Evolutionary conservation across 2,113 vertebrate species (phyloP), one percentile per base, ranked within the genome.

Genomic region (Lophura nycthemera): DNA sequence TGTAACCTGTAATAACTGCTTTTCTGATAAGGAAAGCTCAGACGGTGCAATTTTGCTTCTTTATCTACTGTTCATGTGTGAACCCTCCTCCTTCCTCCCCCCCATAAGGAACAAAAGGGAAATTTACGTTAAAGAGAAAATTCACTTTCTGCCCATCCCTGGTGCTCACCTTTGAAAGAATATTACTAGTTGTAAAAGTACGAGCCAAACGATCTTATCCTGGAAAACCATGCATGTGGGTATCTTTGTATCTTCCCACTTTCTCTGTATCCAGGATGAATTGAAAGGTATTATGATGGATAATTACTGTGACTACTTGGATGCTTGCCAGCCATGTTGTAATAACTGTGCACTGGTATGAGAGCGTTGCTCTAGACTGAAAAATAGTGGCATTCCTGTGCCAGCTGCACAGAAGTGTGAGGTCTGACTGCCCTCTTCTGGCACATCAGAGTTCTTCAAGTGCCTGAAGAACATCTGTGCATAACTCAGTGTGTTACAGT

Each of bases 351-450:
- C 34, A 15, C 56, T 54, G 83, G n/a, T 59, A 14, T 6, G 63
- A 43, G 59, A 77, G 29, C 32, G 11, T 17, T 45, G 50, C 45
- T 32, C 83, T 60, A 90, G 79, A 34, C 42, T n/a, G 56, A 54
- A 57, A 85, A 1, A 13, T 1, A 2, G 1, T 0, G 42, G n/a
- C 5, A 2, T 17, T 25, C 43, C 67, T 3, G 20, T 7, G 67
- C 8, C 71, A 22, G 61, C 45, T 2, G 36, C 11, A 0, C 8
- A 3, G n/a, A 5, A 16, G 6, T 3, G 54, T 12, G 91, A 17
- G 34, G 67, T 8, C 56, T 52, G 71, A 21, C 90, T 88, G 93
- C 86, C 88, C 86, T 74, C 92, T 91, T 52, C 80, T 0, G 79
- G 79, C 85, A 38, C 11, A 12, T 17, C 50, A 3, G 18, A 9